Base-by-base conservation (phyloP, 2,888 invertebrate genomes). In the Muscina levida region DNA sequence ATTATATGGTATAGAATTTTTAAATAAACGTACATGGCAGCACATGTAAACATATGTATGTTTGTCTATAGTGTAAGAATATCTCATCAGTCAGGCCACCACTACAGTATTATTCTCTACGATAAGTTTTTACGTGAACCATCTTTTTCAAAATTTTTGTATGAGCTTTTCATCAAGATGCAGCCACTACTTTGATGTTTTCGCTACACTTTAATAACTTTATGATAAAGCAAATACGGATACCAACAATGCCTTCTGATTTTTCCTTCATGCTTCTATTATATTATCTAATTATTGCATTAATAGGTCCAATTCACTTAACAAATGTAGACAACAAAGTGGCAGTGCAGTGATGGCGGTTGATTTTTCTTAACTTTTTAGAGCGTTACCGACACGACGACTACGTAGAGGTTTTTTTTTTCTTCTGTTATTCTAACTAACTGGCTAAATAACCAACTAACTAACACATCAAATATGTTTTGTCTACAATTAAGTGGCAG, bases 121-220 rank as follows among this genome's bases (percentile, higher is more conserved):
- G n/a, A n/a, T n/a, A n/a, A n/a, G n/a, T n/a, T n/a, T n/a, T n/a
- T n/a, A n/a, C n/a, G n/a, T n/a, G n/a, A n/a, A n/a, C 17, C n/a
- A 59, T 66, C 19, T 67, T 72, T 13, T 42, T 51, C 42, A 48
- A 74, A 11, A 79, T n/a, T 15, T n/a, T 39, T 42, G 22, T 22
- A 19, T 15, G n/a, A 42, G 42, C 44, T 62, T 24, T 68, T 53
- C 66, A 53, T 44, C 44, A 13, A 4, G 37, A n/a, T 37, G 42
- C 71, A 79, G 70, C 44, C 67, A 79, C 31, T 31, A 31, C 4
- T 80, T 80, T 80, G 76, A 80, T 80, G 80, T 81, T 81, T 81
- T 71, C 80, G 80, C 73, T 81, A 73, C 80, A 77, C 77, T 81
- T 81, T 81, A 81, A 77, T 77, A 81, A 74, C 73, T 81, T 81